These are phyloP conservation scores for Prostheceraeus crozeri DNA, from an alignment of 2,888 invertebrate species.

Conservation along the genomic window DNA sequence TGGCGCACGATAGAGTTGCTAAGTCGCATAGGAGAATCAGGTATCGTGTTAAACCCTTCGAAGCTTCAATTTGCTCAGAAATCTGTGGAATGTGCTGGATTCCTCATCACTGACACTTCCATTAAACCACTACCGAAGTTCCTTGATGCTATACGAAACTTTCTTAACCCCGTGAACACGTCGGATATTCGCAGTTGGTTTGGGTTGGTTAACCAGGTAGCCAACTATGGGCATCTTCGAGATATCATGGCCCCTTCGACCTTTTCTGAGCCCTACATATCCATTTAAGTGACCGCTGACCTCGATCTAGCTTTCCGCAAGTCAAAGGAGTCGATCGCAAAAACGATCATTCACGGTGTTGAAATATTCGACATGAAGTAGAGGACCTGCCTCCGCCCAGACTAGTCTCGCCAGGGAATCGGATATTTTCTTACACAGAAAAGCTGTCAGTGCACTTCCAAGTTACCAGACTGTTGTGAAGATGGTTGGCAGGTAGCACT, in stretches of 20 bases:
- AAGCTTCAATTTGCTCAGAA: constrained; percentile 3
- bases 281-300: no score
- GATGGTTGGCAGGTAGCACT: constrained; percentile 41
- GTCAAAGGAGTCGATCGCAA: no score
- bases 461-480: constrained; percentile 41
- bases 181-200: constrained; percentile 42
- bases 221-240: constrained; percentile 41
- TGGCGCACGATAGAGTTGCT: constrained; percentile 30
- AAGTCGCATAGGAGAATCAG: background rate
- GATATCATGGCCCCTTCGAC: constrained; percentile 40
- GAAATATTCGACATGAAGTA: constrained; percentile 2
- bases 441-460: constrained; percentile 39
- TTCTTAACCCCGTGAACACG: background rate
- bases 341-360: no score
- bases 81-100: constrained; percentile 21
- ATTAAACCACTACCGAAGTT: constrained; percentile 16
- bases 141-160: constrained; percentile 13
- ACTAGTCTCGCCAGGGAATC: constrained; percentile 7
- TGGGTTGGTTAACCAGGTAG: constrained; percentile 43
- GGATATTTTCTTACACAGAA: constrained; percentile 35
- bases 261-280: constrained; percentile 39
- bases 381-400: constrained; percentile 9
- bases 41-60: constrained; percentile 10
- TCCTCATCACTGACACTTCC: constrained; percentile 9
- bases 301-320: no score